These are phyloP conservation scores for Periophthalmodon schlosseri DNA, from an alignment of 2,113 vertebrate genomes.

Conservation along the genomic window DNA sequence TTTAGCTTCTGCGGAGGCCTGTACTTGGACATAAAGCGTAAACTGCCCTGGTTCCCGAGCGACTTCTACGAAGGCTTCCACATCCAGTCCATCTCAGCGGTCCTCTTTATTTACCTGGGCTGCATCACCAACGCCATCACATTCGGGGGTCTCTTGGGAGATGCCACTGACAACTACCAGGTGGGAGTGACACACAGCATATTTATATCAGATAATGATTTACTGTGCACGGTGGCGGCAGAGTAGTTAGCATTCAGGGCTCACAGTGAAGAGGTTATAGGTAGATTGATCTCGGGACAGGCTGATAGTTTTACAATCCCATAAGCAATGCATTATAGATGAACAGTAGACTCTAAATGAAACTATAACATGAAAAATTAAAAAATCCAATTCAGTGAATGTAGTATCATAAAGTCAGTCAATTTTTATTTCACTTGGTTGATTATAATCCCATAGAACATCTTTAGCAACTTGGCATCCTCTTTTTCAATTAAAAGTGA, in stretches of 20 bases:
- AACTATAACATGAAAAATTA: not conserved
- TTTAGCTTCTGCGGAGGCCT: slow-evolving; percentile 92
- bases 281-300: not conserved
- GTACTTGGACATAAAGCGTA: slow-evolving; percentile 90
- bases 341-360: not conserved
- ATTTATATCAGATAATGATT: not conserved
- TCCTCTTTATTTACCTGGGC: slow-evolving; percentile 97
- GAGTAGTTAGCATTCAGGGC: not conserved
- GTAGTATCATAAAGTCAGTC: too few relatives aligned
- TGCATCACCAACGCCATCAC: slow-evolving; percentile 98
- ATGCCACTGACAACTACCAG: slow-evolving; percentile 98
- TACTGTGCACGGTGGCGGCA: not conserved
- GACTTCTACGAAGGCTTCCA: slow-evolving; percentile 95
- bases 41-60: slow-evolving; percentile 89
- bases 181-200: slow-evolving; percentile 76
- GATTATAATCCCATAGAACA: not conserved
- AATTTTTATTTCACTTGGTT: too few relatives aligned
- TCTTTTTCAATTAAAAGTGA: not conserved
- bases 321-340: not conserved
- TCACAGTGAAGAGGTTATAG: not conserved
- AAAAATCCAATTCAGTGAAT: too few relatives aligned
- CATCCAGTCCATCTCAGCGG: slow-evolving; percentile 95
- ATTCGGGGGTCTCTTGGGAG: slow-evolving; percentile 93
- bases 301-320: not conserved
- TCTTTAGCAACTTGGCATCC: not conserved